Percentiles rank a stretch among this genome's conserved stretches.
These are phyloP conservation scores for Glossophaga mutica DNA, from an alignment of 2,797 vertebrate species.

Conservation along the genomic window DNA sequence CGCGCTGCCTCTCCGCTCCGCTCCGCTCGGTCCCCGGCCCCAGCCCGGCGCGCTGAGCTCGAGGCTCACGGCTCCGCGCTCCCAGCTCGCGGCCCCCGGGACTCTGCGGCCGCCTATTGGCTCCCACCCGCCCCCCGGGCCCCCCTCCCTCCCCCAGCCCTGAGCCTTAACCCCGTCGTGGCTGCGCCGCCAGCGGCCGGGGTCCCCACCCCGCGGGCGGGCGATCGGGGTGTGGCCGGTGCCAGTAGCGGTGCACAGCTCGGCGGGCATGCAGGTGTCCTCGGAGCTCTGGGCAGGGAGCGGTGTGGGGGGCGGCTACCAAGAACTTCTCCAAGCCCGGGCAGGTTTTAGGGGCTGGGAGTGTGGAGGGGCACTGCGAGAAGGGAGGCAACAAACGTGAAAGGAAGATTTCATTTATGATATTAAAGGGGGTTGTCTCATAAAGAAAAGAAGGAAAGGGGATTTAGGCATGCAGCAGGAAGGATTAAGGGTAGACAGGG, in stretches of 20 bases:
- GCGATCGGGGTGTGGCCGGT: background rate
- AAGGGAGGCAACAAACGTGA: background rate
- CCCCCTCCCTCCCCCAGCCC: background rate
- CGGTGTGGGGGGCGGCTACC: background rate
- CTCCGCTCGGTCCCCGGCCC: constrained; percentile 65
- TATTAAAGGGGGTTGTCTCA: background rate
- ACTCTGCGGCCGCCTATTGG: constrained; percentile 59
- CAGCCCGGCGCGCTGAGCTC: constrained; percentile 51
- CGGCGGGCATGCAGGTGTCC: background rate
- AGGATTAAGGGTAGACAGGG: constrained; percentile 28
- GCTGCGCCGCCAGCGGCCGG: background rate
- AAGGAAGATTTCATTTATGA: background rate
- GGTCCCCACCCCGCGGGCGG: background rate
- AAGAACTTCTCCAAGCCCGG: constrained; percentile 25
- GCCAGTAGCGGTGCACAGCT: fast-evolving
- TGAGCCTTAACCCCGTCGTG: constrained; percentile 71
- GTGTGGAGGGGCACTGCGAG: background rate
- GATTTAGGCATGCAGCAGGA: constrained; percentile 33
- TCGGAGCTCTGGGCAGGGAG: background rate
- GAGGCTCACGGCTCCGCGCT: constrained; percentile 4
- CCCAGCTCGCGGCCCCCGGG: constrained; percentile 32
- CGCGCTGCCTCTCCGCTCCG: constrained; percentile 52
- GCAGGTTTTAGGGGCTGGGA: background rate
- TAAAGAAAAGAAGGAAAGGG: background rate
- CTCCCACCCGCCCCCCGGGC: constrained; percentile 48